Evolutionary conservation across 2,113 vertebrate genomes (phyloP).

Genomic region (Lampris megalopsis): DNA sequence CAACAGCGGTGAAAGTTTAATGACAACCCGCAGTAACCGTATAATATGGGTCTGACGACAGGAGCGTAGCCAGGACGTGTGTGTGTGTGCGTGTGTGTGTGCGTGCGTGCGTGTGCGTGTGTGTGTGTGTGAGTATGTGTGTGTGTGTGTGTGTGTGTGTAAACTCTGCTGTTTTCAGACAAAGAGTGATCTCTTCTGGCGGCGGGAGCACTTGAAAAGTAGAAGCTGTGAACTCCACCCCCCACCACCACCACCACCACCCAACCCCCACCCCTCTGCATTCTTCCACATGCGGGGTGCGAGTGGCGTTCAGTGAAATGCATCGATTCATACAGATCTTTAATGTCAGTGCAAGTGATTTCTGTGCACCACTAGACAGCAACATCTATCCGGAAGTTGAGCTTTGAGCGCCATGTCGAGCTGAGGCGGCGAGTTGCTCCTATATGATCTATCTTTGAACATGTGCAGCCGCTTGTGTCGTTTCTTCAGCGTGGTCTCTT

Average conservation of each 20-base stretch:
- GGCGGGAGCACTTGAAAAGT: constrained; percentile 72
- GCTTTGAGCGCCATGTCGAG: no score
- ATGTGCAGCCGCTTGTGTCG: no score
- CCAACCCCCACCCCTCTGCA: constrained; percentile 70
- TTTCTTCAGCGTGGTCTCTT: no score
- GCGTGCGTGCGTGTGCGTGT: neutral
- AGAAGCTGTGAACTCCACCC: constrained; percentile 81
- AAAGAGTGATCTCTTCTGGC: constrained; percentile 60
- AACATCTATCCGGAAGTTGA: neutral
- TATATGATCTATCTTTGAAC: no score
- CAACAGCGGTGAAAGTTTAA: constrained; percentile 72
- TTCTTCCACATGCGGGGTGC: constrained; percentile 69
- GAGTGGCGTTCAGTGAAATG: constrained; percentile 50
- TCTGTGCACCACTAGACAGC: constrained; percentile 34
- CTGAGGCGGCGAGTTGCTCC: no score
- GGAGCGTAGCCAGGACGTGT: constrained; percentile 45
- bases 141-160: constrained; percentile 11
- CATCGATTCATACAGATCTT: constrained; percentile 62
- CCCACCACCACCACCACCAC: constrained; percentile 26
- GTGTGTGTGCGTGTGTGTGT: neutral
- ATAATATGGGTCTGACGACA: constrained; percentile 18
- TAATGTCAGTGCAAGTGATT: constrained; percentile 44
- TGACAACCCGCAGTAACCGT: constrained; percentile 24
- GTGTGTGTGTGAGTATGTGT: no score
- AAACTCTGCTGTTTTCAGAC: constrained; percentile 49